Evolutionary conservation across 30 jellyfish, hydroid and myxozoan genomes (phyloP).

Genomic region (Aurelia aurita complex sp. Pacific): DNA sequence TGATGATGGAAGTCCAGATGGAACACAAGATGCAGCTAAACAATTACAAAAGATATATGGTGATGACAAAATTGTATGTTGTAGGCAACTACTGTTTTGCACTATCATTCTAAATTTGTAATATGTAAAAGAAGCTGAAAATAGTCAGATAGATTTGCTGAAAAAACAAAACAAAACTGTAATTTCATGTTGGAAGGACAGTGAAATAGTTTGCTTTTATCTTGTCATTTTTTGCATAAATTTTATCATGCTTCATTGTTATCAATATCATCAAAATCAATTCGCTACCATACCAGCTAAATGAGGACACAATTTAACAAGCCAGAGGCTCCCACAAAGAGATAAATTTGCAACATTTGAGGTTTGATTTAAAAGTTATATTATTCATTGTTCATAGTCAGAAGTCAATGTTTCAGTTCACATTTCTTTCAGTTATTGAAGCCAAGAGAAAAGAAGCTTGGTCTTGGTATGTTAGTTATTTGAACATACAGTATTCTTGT

Average conservation of each 20-base stretch:
- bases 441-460: conserved; percentile 96
- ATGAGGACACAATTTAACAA: too few relatives aligned
- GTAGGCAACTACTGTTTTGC: background rate
- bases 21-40: conserved; percentile 92
- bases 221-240: too few relatives aligned
- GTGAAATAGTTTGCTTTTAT: too few relatives aligned
- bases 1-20: conserved; percentile 99
- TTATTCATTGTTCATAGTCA: background rate
- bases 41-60: conserved; percentile 87
- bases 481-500: too few relatives aligned
- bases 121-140: background rate
- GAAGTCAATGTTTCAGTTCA: background rate
- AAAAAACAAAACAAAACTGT: background rate
- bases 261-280: too few relatives aligned
- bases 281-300: too few relatives aligned
- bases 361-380: too few relatives aligned
- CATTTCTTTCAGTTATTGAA: conserved; percentile 58
- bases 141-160: background rate
- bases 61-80: conserved; percentile 79
- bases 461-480: conserved; percentile 67
- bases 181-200: background rate
- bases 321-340: too few relatives aligned
- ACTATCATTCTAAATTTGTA: background rate
- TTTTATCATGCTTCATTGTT: too few relatives aligned
- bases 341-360: too few relatives aligned